A percentile compares a stretch with the other conserved stretches of the same genome.
phyloP scores from a whole-genome alignment of 2,888 invertebrate genomes.

The Zygogramma bicolorata region DNA sequence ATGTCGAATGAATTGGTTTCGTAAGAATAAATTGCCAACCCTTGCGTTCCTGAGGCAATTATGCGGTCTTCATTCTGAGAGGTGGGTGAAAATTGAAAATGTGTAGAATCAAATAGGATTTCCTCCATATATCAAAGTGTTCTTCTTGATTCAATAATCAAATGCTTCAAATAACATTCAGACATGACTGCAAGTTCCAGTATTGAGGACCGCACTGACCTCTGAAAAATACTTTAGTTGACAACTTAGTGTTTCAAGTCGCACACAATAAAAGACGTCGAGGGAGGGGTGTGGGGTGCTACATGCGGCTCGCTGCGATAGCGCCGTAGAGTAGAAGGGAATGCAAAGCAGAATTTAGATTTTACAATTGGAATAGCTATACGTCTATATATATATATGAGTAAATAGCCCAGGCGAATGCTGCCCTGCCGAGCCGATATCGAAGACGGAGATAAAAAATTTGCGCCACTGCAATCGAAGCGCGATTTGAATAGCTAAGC shows the following conservation, averaged over 20 bases:
- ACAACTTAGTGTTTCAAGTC: constrained; percentile 7
- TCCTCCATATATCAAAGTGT: no score
- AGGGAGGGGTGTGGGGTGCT: background rate
- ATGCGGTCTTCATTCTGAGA: no score
- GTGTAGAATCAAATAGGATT: no score
- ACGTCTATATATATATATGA: constrained; percentile 62
- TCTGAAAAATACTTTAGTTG: background rate
- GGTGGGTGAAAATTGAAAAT: no score
- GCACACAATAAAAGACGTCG: constrained; percentile 3
- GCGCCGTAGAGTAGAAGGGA: constrained; percentile 60
- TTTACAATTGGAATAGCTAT: constrained; percentile 67
- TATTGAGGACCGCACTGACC: background rate
- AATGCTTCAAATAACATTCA: background rate
- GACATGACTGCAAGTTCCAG: background rate
- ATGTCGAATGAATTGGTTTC: no score
- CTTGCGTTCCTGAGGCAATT: no score
- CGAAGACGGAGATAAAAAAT: constrained; percentile 59
- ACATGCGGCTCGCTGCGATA: constrained; percentile 21
- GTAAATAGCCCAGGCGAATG: constrained; percentile 60
- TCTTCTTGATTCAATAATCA: background rate
- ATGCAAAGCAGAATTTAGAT: constrained; percentile 67
- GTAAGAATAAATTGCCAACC: no score
- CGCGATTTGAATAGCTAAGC: constrained; percentile 69
- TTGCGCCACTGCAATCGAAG: constrained; percentile 67
- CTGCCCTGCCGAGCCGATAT: constrained; percentile 48